Evolutionary conservation across 1,140 invertebrate species (phyloP), one percentile per base, ranked within the genome.

Genomic region (Aphidius gifuensis): DNA sequence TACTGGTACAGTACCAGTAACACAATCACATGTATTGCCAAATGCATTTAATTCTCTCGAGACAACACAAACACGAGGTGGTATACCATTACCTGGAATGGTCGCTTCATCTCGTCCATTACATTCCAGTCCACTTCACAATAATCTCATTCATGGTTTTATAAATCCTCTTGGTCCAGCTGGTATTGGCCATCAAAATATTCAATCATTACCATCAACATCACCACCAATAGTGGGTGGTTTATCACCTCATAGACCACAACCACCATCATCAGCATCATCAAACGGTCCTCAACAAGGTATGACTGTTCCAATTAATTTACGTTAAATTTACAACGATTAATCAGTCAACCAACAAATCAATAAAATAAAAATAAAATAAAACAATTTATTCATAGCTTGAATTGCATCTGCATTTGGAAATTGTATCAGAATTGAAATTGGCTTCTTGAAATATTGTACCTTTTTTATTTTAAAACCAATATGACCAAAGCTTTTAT

Each of bases 21-120:
- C 39, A 38, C 51, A 49, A 32, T 54, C 45, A 49, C 39, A 55
- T 32, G 44, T 58, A 44, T 60, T 66, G 21, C 60, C 66, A 11
- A 44, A 62, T 23, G 60, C 63, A 51, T 21, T 55, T 60, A 59
- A 64, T 38, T 64, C 72, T 58, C 72, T 74, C 48, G 76, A 79
- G 65, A 67, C 70, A 61, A 74, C 73, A 39, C 60, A 61, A 65
- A 73, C 71, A 47, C 71, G 74, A 43, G 77, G 75, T 47, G 77
- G 75, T 47, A 79, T 79, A 63, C 77, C 78, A 21, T 53, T 80
- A 57, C 76, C 77, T 3, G 78, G 76, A 65, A 78, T 79, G 76
- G 76, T 76, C 49, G 23, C 2, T 32, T 68, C 68, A 21, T 65
- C 74, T 66, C 45, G 62, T 65, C 16, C 76, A 49, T 63, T 72